Evolutionary conservation across 92 coral and sea anemone genomes (phyloP).

Genomic region (Meandrina meandrites): DNA sequence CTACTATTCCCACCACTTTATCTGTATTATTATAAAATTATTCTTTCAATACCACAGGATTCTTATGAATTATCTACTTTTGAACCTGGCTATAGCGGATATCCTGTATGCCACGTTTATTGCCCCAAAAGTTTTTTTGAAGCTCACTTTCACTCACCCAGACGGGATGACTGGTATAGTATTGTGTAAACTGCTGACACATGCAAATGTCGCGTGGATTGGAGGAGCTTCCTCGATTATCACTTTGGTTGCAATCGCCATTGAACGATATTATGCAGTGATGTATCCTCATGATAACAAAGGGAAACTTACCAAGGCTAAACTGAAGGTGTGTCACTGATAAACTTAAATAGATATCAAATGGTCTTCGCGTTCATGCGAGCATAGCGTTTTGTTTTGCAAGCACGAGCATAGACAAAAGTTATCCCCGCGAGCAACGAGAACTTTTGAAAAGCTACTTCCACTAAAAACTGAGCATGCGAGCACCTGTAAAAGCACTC

Average conservation of each 20-base stretch:
- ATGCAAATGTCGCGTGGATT: background rate
- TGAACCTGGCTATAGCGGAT: background rate
- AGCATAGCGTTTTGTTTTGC: no score
- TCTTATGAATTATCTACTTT: background rate
- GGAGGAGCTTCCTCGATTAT: background rate
- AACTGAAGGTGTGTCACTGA: background rate
- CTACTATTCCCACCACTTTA: no score
- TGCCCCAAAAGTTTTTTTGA: background rate
- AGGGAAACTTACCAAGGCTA: background rate
- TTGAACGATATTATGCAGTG: slow-evolving; percentile 27
- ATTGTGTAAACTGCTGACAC: background rate
- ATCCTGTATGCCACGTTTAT: background rate
- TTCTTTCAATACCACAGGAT: background rate
- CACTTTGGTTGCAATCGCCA: slow-evolving; percentile 8
- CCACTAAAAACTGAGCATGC: no score
- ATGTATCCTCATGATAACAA: background rate
- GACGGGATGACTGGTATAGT: background rate
- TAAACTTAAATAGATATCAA: no score
- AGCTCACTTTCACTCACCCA: background rate
- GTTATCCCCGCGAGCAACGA: no score
- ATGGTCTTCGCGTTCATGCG: no score
- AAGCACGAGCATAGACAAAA: no score
- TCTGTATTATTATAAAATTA: no score
- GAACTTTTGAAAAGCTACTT: no score
- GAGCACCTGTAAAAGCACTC: no score